Evolutionary conservation across 2,797 vertebrate species (phyloP), one percentile per base, ranked within the genome.

Genomic region (Pangasius mekongensis): DNA sequence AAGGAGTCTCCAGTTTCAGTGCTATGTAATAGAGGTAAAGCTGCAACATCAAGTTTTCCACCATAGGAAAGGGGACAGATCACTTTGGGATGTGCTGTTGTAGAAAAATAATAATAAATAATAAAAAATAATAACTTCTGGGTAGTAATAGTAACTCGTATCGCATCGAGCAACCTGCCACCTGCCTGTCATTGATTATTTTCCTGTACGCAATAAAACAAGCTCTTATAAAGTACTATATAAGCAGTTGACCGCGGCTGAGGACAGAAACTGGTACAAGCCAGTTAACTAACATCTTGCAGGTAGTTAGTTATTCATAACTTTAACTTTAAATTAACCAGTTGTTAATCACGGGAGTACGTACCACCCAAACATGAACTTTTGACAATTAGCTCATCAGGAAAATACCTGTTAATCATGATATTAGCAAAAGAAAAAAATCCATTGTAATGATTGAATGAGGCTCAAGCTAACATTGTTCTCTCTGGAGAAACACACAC

Each of bases 1-100:
- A 73, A 77, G 56, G 33, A 82, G 80, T 27, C 80, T 83, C 36
- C 54, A 62, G 33, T 62, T 82, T 82, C 11, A 62, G 47, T 9
- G 24, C 76, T 76, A 39, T 71, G 67, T 3, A 39, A 36, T 36
- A 36, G 1, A 24, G 20, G 20, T 58, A 22, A 81, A 81, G 78
- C 78, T 13, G 22, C 22, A 56, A 10, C 30, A 24, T 16, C 47
- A 74, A 6, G 24, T 76, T 52, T 52, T n/a, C 16, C 18, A 10
- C n/a, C 14, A 56, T 54, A 18, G 14, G 47, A 77, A n/a, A 7
- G n/a, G 43, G 33, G 22, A 82, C 4, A 3, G 5, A 54, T 77
- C n/a, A 14, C 7, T 54, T 54, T 20, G 43, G 11, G 39, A 43
- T 20, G 5, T 39, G 36, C 69, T 1, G 20, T 39, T 43, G 22